These are phyloP conservation scores for Pachycephala philippinensis DNA, from an alignment of 2,113 vertebrate genomes.

Conservation along the genomic window DNA sequence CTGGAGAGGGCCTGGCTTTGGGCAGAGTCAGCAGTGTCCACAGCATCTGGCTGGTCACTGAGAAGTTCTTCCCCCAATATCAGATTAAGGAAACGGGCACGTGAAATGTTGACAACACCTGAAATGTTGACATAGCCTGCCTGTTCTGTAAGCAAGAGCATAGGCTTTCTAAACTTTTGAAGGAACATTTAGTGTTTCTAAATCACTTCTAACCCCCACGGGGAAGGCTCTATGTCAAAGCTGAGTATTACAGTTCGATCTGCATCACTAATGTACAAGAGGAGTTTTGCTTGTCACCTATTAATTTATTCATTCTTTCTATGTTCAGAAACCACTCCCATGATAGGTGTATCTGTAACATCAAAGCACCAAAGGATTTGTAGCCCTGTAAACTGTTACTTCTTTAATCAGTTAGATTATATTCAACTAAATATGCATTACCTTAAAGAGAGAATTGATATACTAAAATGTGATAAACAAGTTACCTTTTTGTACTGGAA, in stretches of 20 bases:
- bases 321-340: not conserved
- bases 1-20: not conserved
- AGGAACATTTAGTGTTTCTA: not conserved
- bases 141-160: not conserved
- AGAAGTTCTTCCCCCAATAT: not conserved
- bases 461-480: not conserved
- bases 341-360: not conserved
- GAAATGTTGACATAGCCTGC: not conserved
- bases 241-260: not conserved
- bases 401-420: not conserved
- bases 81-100: not conserved
- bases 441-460: not conserved
- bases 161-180: not conserved
- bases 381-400: not conserved
- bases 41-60: not conserved
- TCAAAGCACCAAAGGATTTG: not conserved
- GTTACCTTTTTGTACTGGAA: not conserved
- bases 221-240: not conserved
- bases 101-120: not conserved
- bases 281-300: not conserved
- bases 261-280: not conserved
- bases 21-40: not conserved
- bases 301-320: not conserved
- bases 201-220: not conserved
- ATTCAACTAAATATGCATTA: not conserved